Conservation (phyloP, 2,797 vertebrate genomes). For the Xiphorhynchus erythropygius region DNA sequence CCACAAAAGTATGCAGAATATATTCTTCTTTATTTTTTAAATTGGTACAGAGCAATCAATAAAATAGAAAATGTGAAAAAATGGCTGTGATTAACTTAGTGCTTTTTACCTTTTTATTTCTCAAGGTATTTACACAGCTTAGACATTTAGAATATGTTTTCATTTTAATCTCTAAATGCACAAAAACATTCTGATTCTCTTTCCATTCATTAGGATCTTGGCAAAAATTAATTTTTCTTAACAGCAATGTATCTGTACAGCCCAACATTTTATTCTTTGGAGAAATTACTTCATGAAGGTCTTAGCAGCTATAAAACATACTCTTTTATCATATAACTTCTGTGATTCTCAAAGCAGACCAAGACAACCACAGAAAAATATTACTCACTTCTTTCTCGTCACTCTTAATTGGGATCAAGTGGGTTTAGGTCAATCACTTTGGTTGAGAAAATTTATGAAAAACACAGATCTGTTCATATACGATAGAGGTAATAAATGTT, state of each 20-base stretch:
- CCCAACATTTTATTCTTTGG: neutral
- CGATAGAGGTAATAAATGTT: neutral
- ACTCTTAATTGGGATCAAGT: conserved; percentile 4
- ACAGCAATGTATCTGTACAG: neutral
- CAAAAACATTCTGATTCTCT: neutral
- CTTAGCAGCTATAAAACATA: neutral
- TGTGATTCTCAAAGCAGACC: neutral
- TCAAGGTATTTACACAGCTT: neutral
- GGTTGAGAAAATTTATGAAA: neutral
- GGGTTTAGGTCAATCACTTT: neutral
- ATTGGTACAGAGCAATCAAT: neutral
- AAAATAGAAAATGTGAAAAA: neutral
- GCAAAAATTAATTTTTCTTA: neutral
- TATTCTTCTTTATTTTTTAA: neutral
- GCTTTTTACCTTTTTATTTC: neutral
- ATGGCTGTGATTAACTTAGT: neutral
- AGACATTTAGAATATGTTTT: neutral
- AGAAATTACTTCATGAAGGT: neutral
- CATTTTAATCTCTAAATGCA: neutral
- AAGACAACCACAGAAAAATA: neutral
- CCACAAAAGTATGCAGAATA: neutral
- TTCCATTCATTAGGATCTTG: neutral
- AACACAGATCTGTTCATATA: neutral
- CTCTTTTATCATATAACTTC: neutral
- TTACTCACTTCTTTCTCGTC: neutral